Conservation (phyloP, 2,888 invertebrate species). For the Axea sp. region DNA sequence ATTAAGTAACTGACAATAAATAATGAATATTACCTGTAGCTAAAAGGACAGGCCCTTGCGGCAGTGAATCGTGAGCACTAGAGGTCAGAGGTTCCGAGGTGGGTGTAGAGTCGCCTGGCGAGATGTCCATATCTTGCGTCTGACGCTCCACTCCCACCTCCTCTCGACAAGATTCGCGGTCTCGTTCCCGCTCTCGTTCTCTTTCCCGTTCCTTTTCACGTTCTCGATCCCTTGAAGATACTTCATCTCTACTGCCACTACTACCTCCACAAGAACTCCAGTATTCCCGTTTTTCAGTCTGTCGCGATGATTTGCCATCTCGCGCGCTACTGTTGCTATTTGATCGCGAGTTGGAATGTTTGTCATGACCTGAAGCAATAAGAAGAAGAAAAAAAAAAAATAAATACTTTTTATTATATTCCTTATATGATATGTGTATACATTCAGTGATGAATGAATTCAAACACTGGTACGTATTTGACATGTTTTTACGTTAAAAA, state of each 20-base stretch:
- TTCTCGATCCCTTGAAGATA: conserved; percentile 72
- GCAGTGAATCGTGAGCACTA: conserved; percentile 81
- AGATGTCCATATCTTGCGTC: conserved; percentile 95
- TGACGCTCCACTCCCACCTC: conserved; percentile 78
- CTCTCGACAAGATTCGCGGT: conserved; percentile 71
- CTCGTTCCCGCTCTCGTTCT: conserved; percentile 78
- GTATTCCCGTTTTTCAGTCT: conserved; percentile 78
- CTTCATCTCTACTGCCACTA: conserved; percentile 75
- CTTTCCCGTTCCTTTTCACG: conserved; percentile 72
- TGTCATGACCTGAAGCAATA: conserved; percentile 82
- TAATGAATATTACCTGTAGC: conserved; percentile 79
- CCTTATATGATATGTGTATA: no score
- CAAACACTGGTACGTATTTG: no score
- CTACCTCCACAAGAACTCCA: conserved; percentile 76
- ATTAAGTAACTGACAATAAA: no score
- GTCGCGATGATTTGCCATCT: conserved; percentile 77
- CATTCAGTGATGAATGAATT: no score
- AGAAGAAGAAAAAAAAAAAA: neutral
- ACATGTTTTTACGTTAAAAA: no score
- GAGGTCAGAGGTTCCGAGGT: conserved; percentile 86
- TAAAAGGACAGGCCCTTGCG: conserved; percentile 83
- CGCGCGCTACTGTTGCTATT: conserved; percentile 79
- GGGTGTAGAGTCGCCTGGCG: conserved; percentile 93
- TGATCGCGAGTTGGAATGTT: conserved; percentile 87
- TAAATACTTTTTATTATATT: neutral